These are phyloP conservation scores for Delichon dasypus DNA, from an alignment of 2,797 vertebrate species.

Conservation along the genomic window DNA sequence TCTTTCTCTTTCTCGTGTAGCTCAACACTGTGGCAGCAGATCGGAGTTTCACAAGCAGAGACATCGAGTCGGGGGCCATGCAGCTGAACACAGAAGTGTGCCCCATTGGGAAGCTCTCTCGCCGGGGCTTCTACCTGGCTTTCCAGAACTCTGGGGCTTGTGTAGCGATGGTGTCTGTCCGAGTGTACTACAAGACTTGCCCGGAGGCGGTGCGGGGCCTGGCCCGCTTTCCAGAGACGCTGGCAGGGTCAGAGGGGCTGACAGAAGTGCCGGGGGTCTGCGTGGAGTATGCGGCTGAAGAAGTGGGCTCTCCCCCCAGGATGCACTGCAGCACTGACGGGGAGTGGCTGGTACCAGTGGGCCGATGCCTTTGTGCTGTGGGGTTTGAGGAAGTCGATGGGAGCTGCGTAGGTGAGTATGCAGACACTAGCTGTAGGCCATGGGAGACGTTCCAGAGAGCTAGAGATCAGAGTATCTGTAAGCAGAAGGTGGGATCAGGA, in stretches of 20 bases:
- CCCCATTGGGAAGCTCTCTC: constrained; percentile 69
- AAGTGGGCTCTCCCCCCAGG: constrained; percentile 55
- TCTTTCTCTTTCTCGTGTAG: constrained; percentile 37
- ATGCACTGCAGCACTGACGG: constrained; percentile 78
- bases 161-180: constrained; percentile 74
- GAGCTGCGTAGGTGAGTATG: constrained; percentile 73
- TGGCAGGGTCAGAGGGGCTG: constrained; percentile 66
- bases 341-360: constrained; percentile 76
- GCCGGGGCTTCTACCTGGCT: constrained; percentile 77
- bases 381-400: constrained; percentile 71
- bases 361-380: constrained; percentile 69
- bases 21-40: constrained; percentile 79
- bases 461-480: constrained; percentile 12
- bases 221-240: constrained; percentile 70
- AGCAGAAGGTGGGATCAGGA: not conserved
- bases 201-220: constrained; percentile 57
- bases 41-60: constrained; percentile 75
- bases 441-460: not conserved
- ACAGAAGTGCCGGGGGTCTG: constrained; percentile 70
- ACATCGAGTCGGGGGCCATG: constrained; percentile 63
- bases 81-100: constrained; percentile 76
- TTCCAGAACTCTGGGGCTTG: constrained; percentile 80
- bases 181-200: constrained; percentile 79
- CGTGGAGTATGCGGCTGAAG: constrained; percentile 52
- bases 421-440: constrained; percentile 1